Evolutionary conservation across 2,888 invertebrate species (phyloP).

Genomic region (Brachypterus glaber): DNA sequence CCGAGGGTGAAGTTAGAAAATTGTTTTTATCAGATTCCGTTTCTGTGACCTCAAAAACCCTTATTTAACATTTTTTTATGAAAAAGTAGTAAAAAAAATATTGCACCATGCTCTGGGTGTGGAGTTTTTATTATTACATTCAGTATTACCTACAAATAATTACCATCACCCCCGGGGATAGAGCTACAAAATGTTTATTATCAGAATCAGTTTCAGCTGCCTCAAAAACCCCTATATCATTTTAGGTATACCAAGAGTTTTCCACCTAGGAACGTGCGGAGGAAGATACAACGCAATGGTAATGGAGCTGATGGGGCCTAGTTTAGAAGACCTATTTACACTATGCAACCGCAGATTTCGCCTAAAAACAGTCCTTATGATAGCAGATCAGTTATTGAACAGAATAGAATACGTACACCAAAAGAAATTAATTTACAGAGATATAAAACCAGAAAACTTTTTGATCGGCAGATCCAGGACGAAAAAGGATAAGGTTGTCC

Average conservation of each 20-base stretch:
- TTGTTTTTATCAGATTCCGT: no score
- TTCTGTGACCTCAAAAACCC: no score
- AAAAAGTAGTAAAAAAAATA: background rate
- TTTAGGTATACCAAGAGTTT: constrained; percentile 59
- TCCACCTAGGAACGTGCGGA: constrained; percentile 65
- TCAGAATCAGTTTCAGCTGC: no score
- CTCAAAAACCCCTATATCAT: constrained; percentile 3
- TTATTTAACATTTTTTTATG: no score
- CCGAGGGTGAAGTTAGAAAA: no score
- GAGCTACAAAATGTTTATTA: no score
- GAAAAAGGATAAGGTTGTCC: constrained; percentile 96
- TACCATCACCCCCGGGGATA: no score
- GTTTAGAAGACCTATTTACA: constrained; percentile 64
- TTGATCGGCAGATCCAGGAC: constrained; percentile 96
- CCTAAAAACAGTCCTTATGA: constrained; percentile 62
- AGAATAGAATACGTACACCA: constrained; percentile 99
- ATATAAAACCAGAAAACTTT: constrained; percentile 99
- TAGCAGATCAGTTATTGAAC: constrained; percentile 66
- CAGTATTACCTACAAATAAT: no score
- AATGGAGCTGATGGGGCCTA: constrained; percentile 63
- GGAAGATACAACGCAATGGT: constrained; percentile 64
- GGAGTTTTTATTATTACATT: no score
- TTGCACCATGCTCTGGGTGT: no score
- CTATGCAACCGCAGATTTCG: constrained; percentile 61
- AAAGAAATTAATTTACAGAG: constrained; percentile 97